These are phyloP conservation scores for Schizothorax lantsangensis DNA, from an alignment of 2,797 vertebrate species.

Conservation along the genomic window DNA sequence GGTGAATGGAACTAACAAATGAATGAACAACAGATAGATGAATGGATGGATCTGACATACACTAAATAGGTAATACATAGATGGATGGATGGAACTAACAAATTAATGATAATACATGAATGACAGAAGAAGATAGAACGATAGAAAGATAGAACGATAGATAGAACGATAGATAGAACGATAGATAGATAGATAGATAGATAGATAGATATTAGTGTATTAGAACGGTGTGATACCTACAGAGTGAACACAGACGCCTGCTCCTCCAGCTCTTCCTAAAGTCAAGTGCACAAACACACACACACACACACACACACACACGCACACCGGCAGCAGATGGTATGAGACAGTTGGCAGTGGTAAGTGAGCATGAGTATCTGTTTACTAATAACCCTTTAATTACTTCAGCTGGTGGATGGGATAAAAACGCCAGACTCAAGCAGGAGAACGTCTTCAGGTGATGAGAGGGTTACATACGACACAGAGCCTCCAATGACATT, in stretches of 20 bases:
- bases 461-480: conserved; percentile 66
- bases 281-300: conserved; percentile 69
- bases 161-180: neutral
- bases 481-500: conserved; percentile 47
- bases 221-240: conserved; percentile 59
- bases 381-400: conserved; percentile 89
- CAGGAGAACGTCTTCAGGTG: conserved; percentile 79
- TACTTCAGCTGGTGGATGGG: conserved; percentile 84
- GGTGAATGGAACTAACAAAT: neutral
- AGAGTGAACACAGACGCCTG: conserved; percentile 64
- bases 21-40: neutral
- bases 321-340: conserved; percentile 81
- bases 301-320: conserved; percentile 59
- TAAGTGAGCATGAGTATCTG: conserved; percentile 84
- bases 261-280: conserved; percentile 78
- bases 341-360: conserved; percentile 84
- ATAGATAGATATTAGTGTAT: conserved; percentile 9
- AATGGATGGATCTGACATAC: neutral
- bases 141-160: neutral
- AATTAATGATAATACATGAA: too few species aligned
- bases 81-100: neutral
- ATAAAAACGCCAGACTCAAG: conserved; percentile 79
- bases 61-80: neutral
- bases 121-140: neutral
- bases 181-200: neutral